Percentiles rank a stretch among this genome's conserved stretches.
Evolutionary conservation across 2,113 vertebrate genomes (phyloP).

Genomic region (Cyanoramphus novaezelandiae): DNA sequence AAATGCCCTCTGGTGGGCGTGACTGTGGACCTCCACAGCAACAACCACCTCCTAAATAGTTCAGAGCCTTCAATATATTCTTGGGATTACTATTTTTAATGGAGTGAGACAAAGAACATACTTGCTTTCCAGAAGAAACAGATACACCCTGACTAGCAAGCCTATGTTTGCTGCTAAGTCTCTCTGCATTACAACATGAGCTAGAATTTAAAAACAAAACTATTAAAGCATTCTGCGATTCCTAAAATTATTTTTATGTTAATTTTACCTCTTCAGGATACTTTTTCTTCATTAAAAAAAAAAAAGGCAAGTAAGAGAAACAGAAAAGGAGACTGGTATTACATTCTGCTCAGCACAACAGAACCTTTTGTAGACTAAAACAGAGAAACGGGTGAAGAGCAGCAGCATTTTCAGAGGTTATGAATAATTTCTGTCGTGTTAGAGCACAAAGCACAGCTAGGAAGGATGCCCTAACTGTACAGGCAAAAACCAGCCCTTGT

Average conservation of each 20-base stretch:
- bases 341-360: neutral
- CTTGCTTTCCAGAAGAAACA: conserved; percentile 6
- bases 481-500: neutral
- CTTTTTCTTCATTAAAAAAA: neutral
- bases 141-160: neutral
- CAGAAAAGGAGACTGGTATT: neutral
- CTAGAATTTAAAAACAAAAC: neutral
- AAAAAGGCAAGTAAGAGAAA: neutral
- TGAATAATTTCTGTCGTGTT: conserved; percentile 1
- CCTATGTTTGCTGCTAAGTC: neutral
- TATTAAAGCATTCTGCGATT: neutral
- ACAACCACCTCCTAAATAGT: neutral
- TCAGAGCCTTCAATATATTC: neutral
- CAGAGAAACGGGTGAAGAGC: neutral
- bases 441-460: neutral
- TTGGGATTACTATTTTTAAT: conserved; percentile 50
- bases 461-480: neutral
- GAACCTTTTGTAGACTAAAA: neutral
- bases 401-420: neutral
- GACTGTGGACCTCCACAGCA: conserved; percentile 63
- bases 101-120: conserved; percentile 35
- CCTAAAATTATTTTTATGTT: neutral
- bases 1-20: conserved; percentile 80
- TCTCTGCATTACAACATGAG: neutral
- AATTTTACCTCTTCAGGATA: neutral